Conservation (phyloP, 2,888 invertebrate genomes). For the Galeopsomyia nigrocyanea region DNA sequence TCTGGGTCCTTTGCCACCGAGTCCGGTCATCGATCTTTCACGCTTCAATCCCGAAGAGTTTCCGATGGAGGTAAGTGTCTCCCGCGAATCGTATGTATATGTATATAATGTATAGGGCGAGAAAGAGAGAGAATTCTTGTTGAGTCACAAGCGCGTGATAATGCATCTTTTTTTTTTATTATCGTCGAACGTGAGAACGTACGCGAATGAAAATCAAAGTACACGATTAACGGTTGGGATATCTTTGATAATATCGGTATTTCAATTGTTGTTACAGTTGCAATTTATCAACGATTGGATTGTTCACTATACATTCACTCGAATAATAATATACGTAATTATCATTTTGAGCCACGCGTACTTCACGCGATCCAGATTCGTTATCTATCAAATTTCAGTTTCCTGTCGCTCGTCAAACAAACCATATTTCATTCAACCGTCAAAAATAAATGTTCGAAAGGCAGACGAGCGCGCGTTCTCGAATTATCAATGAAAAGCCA, state of each 20-base stretch:
- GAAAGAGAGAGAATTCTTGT: background rate
- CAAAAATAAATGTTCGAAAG: too few species aligned
- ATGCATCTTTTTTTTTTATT: background rate
- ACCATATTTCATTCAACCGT: too few species aligned
- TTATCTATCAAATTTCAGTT: too few species aligned
- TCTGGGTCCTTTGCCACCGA: conserved; percentile 64
- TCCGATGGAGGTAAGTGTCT: conserved; percentile 67
- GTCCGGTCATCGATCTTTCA: conserved; percentile 71
- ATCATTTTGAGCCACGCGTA: too few species aligned
- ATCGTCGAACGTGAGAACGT: background rate
- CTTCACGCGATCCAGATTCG: too few species aligned
- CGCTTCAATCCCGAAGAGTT: conserved; percentile 72
- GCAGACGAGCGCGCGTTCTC: background rate
- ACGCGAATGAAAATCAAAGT: background rate
- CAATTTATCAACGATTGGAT: too few species aligned
- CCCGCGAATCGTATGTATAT: background rate
- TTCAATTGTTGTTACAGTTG: too few species aligned
- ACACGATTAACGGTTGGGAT: too few species aligned
- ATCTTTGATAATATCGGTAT: too few species aligned
- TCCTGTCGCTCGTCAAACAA: too few species aligned
- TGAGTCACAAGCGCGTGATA: background rate
- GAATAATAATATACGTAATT: too few species aligned
- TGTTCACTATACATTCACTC: too few species aligned
- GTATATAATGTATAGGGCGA: background rate
- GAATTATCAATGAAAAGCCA: background rate